These are phyloP conservation scores for Apodemus sylvaticus DNA, from an alignment of 2,113 vertebrate species.

Conservation along the genomic window DNA sequence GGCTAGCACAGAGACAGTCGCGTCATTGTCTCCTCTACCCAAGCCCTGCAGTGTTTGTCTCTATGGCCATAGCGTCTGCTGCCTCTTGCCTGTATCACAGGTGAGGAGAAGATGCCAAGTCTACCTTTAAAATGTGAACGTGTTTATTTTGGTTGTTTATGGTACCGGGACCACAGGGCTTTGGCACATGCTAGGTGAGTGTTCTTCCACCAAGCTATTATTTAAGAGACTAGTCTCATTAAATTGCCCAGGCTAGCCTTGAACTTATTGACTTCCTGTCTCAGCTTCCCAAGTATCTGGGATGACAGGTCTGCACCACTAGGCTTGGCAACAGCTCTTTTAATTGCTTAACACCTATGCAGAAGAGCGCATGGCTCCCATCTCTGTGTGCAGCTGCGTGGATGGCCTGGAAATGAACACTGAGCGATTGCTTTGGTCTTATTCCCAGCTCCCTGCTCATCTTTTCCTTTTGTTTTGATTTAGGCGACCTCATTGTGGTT, in stretches of 20 bases:
- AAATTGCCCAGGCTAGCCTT: neutral
- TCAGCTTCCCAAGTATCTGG: neutral
- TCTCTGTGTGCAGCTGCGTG: neutral
- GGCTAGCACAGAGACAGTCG: neutral
- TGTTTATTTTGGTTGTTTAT: neutral
- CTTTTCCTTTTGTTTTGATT: neutral
- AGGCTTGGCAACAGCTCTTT: neutral
- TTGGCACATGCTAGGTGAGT: neutral
- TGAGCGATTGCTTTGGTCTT: neutral
- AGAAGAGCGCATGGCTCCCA: neutral
- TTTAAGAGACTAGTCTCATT: conserved; percentile 10
- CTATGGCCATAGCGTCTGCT: neutral
- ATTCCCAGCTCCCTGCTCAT: neutral
- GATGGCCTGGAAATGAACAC: neutral
- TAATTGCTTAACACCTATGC: neutral
- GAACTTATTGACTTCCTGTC: neutral
- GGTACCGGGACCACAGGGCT: neutral
- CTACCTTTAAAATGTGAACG: neutral
- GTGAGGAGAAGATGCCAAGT: neutral
- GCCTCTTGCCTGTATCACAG: neutral
- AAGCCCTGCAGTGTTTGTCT: neutral
- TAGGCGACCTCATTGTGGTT: neutral
- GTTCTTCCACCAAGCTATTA: neutral
- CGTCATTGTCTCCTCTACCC: accelerated
- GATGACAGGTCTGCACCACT: neutral